phyloP scores from a whole-genome alignment of 2,797 vertebrate species.

The Pipistrellus kuhlii region DNA sequence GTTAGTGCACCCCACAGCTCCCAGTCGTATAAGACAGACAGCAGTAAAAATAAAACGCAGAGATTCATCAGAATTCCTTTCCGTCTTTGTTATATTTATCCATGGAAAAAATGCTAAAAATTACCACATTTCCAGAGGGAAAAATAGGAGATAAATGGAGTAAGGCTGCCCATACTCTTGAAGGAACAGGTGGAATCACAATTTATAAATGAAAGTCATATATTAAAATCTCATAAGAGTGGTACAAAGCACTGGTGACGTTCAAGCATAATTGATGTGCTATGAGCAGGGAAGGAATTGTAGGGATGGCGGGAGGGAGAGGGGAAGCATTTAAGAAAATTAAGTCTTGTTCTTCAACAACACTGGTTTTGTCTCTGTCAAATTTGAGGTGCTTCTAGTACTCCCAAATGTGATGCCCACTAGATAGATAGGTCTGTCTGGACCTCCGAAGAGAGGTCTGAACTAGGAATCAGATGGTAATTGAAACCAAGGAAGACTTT shows the following conservation, averaged over 20 bases:
- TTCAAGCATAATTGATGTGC: neutral
- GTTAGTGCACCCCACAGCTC: neutral
- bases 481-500: slow-evolving; percentile 8
- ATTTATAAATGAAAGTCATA: neutral
- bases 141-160: neutral
- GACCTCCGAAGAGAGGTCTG: neutral
- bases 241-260: neutral
- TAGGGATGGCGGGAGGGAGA: fast-evolving
- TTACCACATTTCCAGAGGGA: neutral
- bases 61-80: neutral
- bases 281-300: slow-evolving; percentile 26
- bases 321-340: neutral
- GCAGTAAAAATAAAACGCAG: neutral
- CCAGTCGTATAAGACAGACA: neutral
- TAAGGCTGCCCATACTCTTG: neutral
- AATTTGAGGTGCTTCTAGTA: neutral
- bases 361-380: slow-evolving; percentile 43
- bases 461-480: neutral
- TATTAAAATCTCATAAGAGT: neutral
- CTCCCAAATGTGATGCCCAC: neutral
- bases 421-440: neutral
- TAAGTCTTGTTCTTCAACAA: neutral
- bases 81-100: neutral
- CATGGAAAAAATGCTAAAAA: neutral
- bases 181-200: neutral